Evolutionary conservation across 2,888 invertebrate genomes (phyloP).

Genomic region (Phorcus lineatus): DNA sequence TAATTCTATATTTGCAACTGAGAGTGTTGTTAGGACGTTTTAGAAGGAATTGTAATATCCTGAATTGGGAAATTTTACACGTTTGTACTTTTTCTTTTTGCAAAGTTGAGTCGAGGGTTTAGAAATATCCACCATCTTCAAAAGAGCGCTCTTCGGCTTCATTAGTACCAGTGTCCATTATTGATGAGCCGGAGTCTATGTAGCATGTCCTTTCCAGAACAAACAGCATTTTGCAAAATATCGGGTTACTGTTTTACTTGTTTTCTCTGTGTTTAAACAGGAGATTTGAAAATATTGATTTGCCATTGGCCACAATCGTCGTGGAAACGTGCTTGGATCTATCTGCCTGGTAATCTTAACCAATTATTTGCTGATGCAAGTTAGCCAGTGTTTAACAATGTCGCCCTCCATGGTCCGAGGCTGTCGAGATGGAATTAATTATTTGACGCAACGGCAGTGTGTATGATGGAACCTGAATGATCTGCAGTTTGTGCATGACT

Average conservation of each 20-base stretch:
- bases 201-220: background rate
- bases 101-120: too few relatives aligned
- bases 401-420: background rate
- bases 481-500: too few relatives aligned
- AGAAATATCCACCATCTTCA: too few relatives aligned
- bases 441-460: constrained; percentile 3
- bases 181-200: background rate
- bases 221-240: constrained; percentile 1
- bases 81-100: too few relatives aligned
- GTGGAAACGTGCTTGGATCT: background rate
- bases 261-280: constrained; percentile 12
- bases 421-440: background rate
- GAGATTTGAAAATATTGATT: constrained; percentile 16
- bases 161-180: background rate
- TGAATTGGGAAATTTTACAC: too few relatives aligned
- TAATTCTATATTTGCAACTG: too few relatives aligned
- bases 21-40: too few relatives aligned
- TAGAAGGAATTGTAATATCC: too few relatives aligned
- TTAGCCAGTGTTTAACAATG: background rate
- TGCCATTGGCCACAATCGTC: background rate
- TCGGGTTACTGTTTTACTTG: background rate
- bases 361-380: constrained; percentile 16
- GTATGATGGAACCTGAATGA: background rate
- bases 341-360: constrained; percentile 10
- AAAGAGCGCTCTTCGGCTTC: background rate